Base-by-base conservation (phyloP, 30 jellyfish, hydroid and myxozoan genomes). In the Cassiopea andromeda region DNA sequence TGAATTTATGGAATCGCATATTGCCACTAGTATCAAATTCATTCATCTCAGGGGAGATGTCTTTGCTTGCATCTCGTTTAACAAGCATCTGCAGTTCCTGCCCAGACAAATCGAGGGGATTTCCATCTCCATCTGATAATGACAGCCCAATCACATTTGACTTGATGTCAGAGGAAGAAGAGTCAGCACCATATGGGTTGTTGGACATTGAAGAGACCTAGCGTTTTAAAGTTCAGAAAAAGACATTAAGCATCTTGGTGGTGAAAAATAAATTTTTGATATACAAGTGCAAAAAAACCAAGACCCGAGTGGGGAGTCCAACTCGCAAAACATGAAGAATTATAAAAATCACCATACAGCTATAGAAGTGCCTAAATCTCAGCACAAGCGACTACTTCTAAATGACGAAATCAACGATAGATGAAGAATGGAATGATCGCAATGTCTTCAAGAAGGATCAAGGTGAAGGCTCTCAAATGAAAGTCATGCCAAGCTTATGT, bases 101-200 rank as follows among this genome's bases (percentile, higher is more conserved):
- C 43, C 99, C 98, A 18, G 97, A 85, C 83, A 95, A 69, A 69
- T 95, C 97, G 67, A 95, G 71, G 50, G 99, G 91, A 46, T 87
- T 81, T 14, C 99, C 99, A 69, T 91, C 71, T 15, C 83, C 84
- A 66, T 94, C 98, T 16, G 97, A 79, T 19, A 95, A 74, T 1
- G 99, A 89, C 18, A 95, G 85, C 27, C 99, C 99, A 93, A 84
- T 79, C 86, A 95, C 94, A 18, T 87, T 90, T 44, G 99, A 95
- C 19, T 91, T 87, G 75, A 95, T 67, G 67, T 95, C 98, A 7
- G 90, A 89, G 9, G 97, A 87, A 10, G 95, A 84, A 8, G 87
- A 68, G 46, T 85, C 95, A 15, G 89, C 66, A n/a, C 93, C 93
- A 80, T 86, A 95, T 15, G 99, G 99, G 75, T 79, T 95, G 16